These are phyloP conservation scores for Bujurquina vittata DNA, from an alignment of 2,113 vertebrate genomes.

Conservation along the genomic window DNA sequence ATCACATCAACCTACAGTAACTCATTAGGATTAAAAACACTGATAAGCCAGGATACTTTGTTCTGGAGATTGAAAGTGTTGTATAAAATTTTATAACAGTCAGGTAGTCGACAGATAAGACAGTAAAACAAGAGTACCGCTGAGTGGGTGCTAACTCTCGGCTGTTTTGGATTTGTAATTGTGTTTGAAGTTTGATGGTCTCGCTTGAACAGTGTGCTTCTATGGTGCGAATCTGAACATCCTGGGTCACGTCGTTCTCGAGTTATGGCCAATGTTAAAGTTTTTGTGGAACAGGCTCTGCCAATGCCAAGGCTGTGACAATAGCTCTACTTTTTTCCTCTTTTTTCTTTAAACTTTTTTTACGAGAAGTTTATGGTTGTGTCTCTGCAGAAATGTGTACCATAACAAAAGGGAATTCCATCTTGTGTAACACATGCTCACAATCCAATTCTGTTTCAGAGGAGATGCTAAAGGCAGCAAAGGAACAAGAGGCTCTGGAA, in stretches of 20 bases:
- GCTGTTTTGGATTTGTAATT: no score
- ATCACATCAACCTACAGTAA: neutral
- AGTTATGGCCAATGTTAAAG: no score
- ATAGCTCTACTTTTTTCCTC: no score
- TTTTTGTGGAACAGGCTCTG: no score
- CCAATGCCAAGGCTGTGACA: no score
- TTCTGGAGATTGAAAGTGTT: slow-evolving; percentile 40
- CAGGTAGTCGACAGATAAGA: slow-evolving; percentile 30
- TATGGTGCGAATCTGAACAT: no score
- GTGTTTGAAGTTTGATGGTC: no score
- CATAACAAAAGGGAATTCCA: neutral
- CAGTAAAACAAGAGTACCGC: neutral
- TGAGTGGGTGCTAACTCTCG: no score
- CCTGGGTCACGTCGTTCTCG: no score
- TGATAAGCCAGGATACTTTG: slow-evolving; percentile 50
- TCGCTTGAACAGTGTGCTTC: no score
- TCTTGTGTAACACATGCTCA: neutral
- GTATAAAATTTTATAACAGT: slow-evolving; percentile 34
- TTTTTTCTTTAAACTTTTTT: no score
- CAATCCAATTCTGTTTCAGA: slow-evolving; percentile 75
- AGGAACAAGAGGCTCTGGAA: slow-evolving; percentile 87
- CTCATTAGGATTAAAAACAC: neutral
- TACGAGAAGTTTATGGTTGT: neutral
- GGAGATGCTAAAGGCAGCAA: slow-evolving; percentile 86
- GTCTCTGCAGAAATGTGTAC: neutral